These are phyloP conservation scores for Tychaedon coryphoeus DNA, from an alignment of 2,113 vertebrate genomes.

Conservation along the genomic window DNA sequence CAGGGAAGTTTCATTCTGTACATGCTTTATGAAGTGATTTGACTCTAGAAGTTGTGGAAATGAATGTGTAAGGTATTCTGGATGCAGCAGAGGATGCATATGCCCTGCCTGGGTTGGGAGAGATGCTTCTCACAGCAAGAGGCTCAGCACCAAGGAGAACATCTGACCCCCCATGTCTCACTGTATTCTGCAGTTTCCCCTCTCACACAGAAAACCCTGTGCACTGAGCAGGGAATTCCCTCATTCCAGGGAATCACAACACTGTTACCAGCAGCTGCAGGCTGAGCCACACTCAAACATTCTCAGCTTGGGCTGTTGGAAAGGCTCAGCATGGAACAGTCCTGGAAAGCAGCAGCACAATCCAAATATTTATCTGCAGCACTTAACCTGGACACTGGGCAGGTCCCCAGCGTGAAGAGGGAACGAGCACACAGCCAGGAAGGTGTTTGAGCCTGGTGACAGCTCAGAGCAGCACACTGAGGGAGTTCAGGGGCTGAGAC, in stretches of 20 bases:
- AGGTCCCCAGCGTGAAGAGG: background rate
- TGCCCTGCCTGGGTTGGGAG: background rate
- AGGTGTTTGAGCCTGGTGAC: background rate
- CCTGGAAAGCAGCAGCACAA: background rate
- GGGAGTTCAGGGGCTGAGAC: background rate
- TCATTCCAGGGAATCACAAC: background rate
- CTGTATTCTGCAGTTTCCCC: background rate
- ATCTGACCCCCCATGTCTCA: fast-evolving
- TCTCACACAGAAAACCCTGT: background rate
- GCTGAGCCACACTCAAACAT: background rate
- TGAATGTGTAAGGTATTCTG: background rate
- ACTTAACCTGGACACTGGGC: background rate
- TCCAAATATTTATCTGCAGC: background rate
- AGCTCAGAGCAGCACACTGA: background rate
- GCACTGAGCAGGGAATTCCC: background rate
- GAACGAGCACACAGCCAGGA: background rate
- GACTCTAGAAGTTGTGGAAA: background rate
- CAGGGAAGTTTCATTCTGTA: background rate
- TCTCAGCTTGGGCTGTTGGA: background rate
- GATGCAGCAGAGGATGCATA: background rate
- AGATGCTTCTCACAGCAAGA: background rate
- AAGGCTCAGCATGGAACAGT: background rate
- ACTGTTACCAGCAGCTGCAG: background rate
- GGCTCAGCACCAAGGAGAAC: background rate
- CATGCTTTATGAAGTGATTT: background rate